Conservation (phyloP, 2,797 vertebrate species). For the Tauraco hartlaubi region DNA sequence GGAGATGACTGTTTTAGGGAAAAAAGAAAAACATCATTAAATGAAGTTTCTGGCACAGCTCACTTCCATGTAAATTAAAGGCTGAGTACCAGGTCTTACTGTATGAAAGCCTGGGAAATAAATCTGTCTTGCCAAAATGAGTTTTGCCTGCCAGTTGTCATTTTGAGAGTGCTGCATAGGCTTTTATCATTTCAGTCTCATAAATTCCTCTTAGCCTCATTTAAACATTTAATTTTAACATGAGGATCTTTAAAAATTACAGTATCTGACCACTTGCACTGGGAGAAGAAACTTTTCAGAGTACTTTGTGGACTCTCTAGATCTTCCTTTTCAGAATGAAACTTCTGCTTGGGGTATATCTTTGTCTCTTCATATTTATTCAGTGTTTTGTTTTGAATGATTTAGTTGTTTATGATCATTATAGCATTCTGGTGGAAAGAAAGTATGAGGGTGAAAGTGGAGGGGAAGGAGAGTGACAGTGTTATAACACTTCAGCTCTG, state of each 20-base stretch:
- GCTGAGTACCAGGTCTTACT: not conserved
- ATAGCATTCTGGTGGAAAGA: not conserved
- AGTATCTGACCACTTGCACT: not conserved
- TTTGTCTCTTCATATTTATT: not conserved
- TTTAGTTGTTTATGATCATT: not conserved
- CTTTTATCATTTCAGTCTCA: not conserved
- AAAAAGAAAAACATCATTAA: not conserved
- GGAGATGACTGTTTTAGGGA: not conserved
- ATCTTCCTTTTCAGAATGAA: not conserved
- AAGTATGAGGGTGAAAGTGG: not conserved
- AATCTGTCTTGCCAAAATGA: not conserved
- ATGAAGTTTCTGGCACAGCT: not conserved
- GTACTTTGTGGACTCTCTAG: not conserved
- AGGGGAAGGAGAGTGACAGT: not conserved
- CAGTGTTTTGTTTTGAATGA: not conserved
- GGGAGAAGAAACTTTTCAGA: not conserved
- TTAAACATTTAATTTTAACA: not conserved
- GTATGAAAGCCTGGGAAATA: not conserved
- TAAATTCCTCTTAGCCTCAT: not conserved
- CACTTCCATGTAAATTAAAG: not conserved
- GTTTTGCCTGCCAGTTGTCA: not conserved
- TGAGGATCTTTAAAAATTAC: not conserved
- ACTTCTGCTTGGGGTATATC: not conserved
- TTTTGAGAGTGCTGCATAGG: not conserved
- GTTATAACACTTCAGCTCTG: not conserved